Percentiles rank a stretch among this genome's conserved stretches.
phyloP scores from a whole-genome alignment of 1,140 invertebrate species.

The Lasioglossum baleicum region DNA sequence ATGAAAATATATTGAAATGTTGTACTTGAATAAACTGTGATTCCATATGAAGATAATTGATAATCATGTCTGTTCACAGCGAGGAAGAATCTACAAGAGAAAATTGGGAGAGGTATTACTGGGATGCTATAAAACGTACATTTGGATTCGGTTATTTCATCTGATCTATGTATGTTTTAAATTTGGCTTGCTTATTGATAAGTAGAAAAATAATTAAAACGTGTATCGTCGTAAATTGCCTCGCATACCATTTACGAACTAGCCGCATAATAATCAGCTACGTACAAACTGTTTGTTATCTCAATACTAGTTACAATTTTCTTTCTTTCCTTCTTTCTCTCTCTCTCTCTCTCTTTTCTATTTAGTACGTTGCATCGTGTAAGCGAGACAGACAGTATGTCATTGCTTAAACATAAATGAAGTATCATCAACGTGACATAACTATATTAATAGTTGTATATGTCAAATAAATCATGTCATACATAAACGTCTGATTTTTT shows the following conservation, averaged over 20 bases:
- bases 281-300: slow-evolving; percentile 5
- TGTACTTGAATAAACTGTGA: too few species aligned
- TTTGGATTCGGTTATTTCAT: slow-evolving; percentile 94
- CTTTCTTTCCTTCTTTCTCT: too few species aligned
- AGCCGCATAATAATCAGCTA: slow-evolving; percentile 25
- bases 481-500: too few species aligned
- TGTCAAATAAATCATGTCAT: slow-evolving; percentile 41
- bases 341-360: background rate
- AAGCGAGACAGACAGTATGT: background rate
- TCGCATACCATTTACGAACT: slow-evolving; percentile 15
- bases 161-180: slow-evolving; percentile 76
- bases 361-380: slow-evolving; percentile 19
- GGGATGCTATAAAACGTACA: slow-evolving; percentile 93
- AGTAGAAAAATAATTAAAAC: slow-evolving; percentile 58
- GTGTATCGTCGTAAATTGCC: slow-evolving; percentile 19
- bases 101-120: too few species aligned
- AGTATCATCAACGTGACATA: slow-evolving; percentile 9
- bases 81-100: slow-evolving; percentile 90
- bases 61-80: too few species aligned
- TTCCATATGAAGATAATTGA: too few species aligned
- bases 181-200: slow-evolving; percentile 69
- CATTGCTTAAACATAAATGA: slow-evolving; percentile 10
- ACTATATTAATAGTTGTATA: slow-evolving; percentile 41
- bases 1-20: too few species aligned
- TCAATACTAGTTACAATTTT: slow-evolving; percentile 5